Percentiles rank a stretch among this genome's conserved stretches.
Conservation (phyloP, 2,113 vertebrate species). For the Merops nubicus region DNA sequence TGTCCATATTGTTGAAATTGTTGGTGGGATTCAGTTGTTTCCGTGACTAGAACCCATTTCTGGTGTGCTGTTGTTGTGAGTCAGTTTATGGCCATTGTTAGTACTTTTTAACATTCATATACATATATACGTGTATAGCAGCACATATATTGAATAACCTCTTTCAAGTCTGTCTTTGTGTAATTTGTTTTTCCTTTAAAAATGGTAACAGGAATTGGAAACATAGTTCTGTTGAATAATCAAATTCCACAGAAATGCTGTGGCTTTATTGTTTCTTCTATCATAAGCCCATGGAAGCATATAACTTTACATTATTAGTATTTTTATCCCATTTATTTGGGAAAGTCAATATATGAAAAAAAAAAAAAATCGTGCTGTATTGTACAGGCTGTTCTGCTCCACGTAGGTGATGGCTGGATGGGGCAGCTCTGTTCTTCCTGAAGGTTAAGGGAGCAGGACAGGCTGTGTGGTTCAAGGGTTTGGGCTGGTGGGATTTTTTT, state of each 20-base stretch:
- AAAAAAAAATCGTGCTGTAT: too few species aligned
- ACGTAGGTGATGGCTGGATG: accelerated
- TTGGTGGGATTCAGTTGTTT: neutral
- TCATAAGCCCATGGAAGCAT: neutral
- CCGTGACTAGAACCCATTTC: neutral
- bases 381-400: neutral
- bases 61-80: neutral
- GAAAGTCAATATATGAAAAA: neutral
- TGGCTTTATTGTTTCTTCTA: conserved; percentile 5
- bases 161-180: neutral
- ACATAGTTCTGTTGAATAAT: neutral
- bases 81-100: neutral
- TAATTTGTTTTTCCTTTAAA: neutral
- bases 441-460: neutral
- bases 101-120: neutral
- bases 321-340: neutral
- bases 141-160: neutral
- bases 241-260: neutral
- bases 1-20: neutral
- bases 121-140: too few species aligned
- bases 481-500: neutral
- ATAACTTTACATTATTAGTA: neutral
- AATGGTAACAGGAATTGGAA: neutral
- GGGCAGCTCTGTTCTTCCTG: neutral
- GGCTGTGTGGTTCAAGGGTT: neutral